Evolutionary conservation across 1,140 invertebrate genomes (phyloP), one percentile per base, ranked within the genome.

Genomic region (Drosophila asahinai): DNA sequence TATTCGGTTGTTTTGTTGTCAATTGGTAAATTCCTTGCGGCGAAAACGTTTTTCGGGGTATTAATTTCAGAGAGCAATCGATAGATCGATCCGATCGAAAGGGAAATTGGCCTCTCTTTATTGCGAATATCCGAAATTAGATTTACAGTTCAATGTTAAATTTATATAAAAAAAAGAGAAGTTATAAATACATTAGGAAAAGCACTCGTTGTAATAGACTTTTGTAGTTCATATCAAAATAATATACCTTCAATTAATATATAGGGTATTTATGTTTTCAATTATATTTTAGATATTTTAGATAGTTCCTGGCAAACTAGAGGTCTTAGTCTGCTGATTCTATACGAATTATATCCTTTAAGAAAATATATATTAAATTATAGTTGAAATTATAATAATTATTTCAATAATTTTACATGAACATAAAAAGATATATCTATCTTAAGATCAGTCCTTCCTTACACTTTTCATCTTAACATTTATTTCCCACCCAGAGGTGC

Each of bases 31-130:
- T 55, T 55, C 61, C 61, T 65, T 59, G 62, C 12, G 9, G 62
- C 52, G 40, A 59, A 59, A 60, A 58, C 25, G 33, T 57, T 63
- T 63, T 40, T 40, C 6, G 7, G 22, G 51, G 61, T 64, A 58
- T 64, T 64, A 27, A 64, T 64, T 64, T 64, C 61, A 64, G 51
- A 42, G 61, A 58, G 36, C 25, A 6, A 55, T 55, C 52, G 17
- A 59, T 59, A 2, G 49, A 58, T 36, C 6, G 48, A 49, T 27
- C 38, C 14, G 33, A 64, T 59, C 25, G 61, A 64, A 64, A 58
- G 51, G 51, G 51, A 63, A 63, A 63, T 63, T 63, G n/a, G 8
- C 22, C 36, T 40, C n/a, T 22, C 25, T 22, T 8, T 49, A 33
- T 57, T n/a, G 30, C 48, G n/a, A 57, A 17, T n/a, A 42, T 58